Evolutionary conservation across 2,797 vertebrate genomes (phyloP), one percentile per base, ranked within the genome.

Genomic region (Echeneis naucrates): DNA sequence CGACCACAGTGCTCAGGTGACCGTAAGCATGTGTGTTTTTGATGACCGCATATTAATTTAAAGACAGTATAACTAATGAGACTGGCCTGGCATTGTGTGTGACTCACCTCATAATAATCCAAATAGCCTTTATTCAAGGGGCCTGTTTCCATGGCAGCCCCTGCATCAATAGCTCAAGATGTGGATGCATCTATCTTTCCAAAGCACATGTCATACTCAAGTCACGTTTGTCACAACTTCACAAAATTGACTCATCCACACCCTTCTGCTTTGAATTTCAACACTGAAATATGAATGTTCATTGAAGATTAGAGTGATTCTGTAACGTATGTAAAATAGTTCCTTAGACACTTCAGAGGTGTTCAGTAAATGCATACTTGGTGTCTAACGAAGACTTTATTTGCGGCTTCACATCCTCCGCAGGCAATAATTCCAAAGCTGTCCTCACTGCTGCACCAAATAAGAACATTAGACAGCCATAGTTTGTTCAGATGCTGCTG

Each of bases 51-150:
- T 69, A 67, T 60, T 70, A 66, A 61, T 77, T 72, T 74, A 76
- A 79, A 78, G 68, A 85, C 64, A 72, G 73, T 77, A 68, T 65
- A 72, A n/a, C 55, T 83, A 85, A 87, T 80, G 70, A 82, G 75
- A 50, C 76, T 59, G 81, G 68, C 67, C 77, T 71, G 71, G 70
- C 1, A 33, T 57, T 78, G 76, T 59, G 72, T 75, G 88, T 92
- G 94, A 94, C 85, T 94, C 94, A 94, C 82, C 91, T 90, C 88
- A 90, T 92, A 92, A 93, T 92, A 92, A 91, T 93, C 89, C 81
- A 77, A 89, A 86, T 72, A 86, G 87, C 85, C 87, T 84, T 90
- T 90, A 87, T 90, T 92, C 86, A 87, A 85, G 83, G n/a, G 84
- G 84, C 68, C 84, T 23, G 92, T 94, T 93, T 84, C 90, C 88